A percentile compares a stretch with the other conserved stretches of the same genome.
These are phyloP conservation scores for Melanotaenia trifasciata DNA, from an alignment of 2,797 vertebrate species.

Conservation along the genomic window DNA sequence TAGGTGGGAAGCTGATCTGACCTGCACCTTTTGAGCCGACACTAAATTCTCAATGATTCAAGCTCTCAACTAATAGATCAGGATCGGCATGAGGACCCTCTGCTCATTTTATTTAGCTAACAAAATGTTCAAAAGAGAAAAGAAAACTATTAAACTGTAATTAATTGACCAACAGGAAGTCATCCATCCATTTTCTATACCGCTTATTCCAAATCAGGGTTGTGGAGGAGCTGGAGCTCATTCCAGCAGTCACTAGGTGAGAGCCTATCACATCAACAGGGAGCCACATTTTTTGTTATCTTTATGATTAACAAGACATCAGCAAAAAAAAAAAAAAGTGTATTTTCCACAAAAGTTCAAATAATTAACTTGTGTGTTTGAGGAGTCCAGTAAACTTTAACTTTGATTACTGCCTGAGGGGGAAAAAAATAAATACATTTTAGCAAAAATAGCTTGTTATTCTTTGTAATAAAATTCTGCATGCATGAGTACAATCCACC, in stretches of 20 bases:
- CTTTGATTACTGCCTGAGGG: too few relatives aligned
- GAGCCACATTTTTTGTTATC: background rate
- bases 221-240: too few relatives aligned
- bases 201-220: too few relatives aligned
- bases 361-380: too few relatives aligned
- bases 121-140: conserved; percentile 29
- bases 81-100: background rate
- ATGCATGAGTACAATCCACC: too few relatives aligned
- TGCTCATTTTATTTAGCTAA: conserved; percentile 39
- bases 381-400: too few relatives aligned
- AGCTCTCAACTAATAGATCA: conserved; percentile 32
- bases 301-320: conserved; percentile 31
- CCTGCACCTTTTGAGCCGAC: conserved; percentile 21
- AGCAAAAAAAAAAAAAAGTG: conserved; percentile 19
- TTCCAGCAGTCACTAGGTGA: too few relatives aligned
- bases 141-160: conserved; percentile 31
- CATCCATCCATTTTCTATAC: too few relatives aligned
- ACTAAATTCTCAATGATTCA: conserved; percentile 20
- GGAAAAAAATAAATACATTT: too few relatives aligned
- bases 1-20: conserved; percentile 37
- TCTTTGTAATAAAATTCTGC: too few relatives aligned
- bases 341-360: conserved; percentile 10
- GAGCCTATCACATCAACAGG: too few relatives aligned
- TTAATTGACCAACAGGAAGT: conserved; percentile 26
- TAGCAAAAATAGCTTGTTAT: too few relatives aligned